Percentiles rank a stretch among this genome's conserved stretches.
Evolutionary conservation across 1,140 invertebrate genomes (phyloP).

Genomic region (Holotrichia oblita): DNA sequence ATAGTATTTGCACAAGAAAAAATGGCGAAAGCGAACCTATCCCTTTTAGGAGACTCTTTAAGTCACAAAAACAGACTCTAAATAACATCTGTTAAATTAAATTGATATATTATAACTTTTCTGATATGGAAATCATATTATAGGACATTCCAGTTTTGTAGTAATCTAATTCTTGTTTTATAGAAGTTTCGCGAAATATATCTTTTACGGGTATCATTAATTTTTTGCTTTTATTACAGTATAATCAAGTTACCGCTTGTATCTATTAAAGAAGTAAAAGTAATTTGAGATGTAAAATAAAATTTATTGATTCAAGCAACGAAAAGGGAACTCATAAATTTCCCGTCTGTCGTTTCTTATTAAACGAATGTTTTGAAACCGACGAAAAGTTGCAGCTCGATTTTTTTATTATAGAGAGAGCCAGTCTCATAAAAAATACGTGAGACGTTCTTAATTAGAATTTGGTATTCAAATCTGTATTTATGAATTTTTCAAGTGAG

Average conservation of each 20-base stretch:
- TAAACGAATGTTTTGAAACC: constrained; percentile 34
- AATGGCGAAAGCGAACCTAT: too few species aligned
- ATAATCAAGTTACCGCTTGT: background rate
- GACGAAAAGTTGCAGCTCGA: constrained; percentile 5
- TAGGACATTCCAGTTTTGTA: too few species aligned
- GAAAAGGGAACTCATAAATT: background rate
- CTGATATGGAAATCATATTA: too few species aligned
- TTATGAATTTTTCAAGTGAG: constrained; percentile 43
- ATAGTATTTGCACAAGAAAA: too few species aligned
- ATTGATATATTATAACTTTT: too few species aligned
- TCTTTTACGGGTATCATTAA: background rate
- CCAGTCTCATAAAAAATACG: constrained; percentile 38
- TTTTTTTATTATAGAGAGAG: constrained; percentile 15
- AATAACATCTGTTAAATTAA: too few species aligned
- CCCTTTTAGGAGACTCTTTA: too few species aligned
- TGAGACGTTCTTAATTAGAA: constrained; percentile 41
- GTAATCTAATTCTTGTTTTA: background rate
- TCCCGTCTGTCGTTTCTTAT: background rate
- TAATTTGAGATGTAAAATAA: background rate
- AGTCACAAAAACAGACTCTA: too few species aligned
- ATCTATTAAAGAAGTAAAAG: constrained; percentile 9
- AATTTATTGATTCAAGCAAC: background rate
- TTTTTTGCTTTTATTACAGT: background rate
- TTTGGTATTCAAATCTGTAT: constrained; percentile 44
- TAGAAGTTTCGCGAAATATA: background rate